Conservation (phyloP, 2,888 invertebrate species). For the Chironomus riparius region DNA sequence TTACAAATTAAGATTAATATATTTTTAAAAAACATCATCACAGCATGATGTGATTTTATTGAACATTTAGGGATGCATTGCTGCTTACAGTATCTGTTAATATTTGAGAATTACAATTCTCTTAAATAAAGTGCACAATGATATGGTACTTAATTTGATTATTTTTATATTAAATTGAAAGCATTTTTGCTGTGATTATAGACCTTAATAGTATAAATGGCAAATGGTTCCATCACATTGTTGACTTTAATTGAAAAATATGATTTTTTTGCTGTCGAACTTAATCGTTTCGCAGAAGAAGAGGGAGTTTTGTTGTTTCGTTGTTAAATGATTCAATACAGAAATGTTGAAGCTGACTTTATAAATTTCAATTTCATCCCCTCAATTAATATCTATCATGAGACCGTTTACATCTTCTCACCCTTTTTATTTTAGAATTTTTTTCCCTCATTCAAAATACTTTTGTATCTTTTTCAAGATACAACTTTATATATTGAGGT, state of each 20-base stretch:
- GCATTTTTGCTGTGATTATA: not conserved
- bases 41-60: not conserved
- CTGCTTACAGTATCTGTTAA: not conserved
- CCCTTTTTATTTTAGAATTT: slow-evolving; percentile 1
- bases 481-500: slow-evolving; percentile 1
- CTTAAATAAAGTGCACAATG: slow-evolving; percentile 2
- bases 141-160: slow-evolving; percentile 12
- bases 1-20: slow-evolving; percentile 1
- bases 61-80: not conserved
- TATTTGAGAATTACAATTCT: not conserved
- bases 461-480: not conserved
- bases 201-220: not conserved
- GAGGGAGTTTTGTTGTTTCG: slow-evolving; percentile 7
- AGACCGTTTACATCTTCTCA: slow-evolving; percentile 19
- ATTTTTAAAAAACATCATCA: not conserved
- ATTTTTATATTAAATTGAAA: slow-evolving; percentile 19
- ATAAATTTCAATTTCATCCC: slow-evolving; percentile 24
- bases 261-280: slow-evolving; percentile 2
- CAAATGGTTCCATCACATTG: not conserved
- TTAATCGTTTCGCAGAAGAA: not conserved
- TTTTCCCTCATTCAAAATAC: not conserved
- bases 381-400: slow-evolving; percentile 25
- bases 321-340: not conserved
- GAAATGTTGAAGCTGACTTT: not conserved
- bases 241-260: slow-evolving; percentile 26